Conservation (phyloP, 53 echinoderm and acorn worm species). For the Crossaster papposus region DNA sequence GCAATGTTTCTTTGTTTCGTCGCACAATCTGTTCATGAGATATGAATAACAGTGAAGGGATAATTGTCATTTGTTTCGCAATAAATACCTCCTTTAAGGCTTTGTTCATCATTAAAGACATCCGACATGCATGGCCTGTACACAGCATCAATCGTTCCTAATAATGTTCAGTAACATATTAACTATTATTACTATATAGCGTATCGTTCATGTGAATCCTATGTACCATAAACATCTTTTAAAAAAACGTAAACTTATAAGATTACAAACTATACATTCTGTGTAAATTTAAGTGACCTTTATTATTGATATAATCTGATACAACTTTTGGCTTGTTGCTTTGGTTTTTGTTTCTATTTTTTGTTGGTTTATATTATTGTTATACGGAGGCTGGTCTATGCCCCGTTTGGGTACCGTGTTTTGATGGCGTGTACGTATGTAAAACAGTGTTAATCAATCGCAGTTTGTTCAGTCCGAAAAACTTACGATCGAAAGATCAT, state of each 20-base stretch:
- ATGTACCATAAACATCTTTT: conserved; percentile 50
- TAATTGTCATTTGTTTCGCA: conserved; percentile 31
- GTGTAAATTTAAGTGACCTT: conserved; percentile 64
- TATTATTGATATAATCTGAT: conserved; percentile 39
- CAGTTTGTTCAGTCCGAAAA: conserved; percentile 31
- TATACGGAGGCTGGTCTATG: conserved; percentile 19
- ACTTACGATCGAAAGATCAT: conserved; percentile 1
- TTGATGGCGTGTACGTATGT: conserved; percentile 52
- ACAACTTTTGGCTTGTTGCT: conserved; percentile 54
- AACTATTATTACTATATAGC: conserved; percentile 45
- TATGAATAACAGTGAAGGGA: not conserved
- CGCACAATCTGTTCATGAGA: not conserved
- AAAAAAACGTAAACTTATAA: conserved; percentile 55
- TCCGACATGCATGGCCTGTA: conserved; percentile 53
- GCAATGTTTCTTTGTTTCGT: not conserved
- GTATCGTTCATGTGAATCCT: conserved; percentile 52
- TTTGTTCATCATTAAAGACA: conserved; percentile 10
- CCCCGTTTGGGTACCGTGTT: conserved; percentile 23
- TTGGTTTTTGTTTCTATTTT: conserved; percentile 28
- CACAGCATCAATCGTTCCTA: conserved; percentile 39
- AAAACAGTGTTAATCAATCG: conserved; percentile 31
- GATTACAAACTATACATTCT: conserved; percentile 48
- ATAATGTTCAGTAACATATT: conserved; percentile 39
- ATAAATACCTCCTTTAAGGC: conserved; percentile 36
- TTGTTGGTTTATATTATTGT: conserved; percentile 52